Percentiles rank a stretch among this genome's conserved stretches.
Evolutionary conservation across 2,113 vertebrate species (phyloP).

Genomic region (Dromiciops gliroides): DNA sequence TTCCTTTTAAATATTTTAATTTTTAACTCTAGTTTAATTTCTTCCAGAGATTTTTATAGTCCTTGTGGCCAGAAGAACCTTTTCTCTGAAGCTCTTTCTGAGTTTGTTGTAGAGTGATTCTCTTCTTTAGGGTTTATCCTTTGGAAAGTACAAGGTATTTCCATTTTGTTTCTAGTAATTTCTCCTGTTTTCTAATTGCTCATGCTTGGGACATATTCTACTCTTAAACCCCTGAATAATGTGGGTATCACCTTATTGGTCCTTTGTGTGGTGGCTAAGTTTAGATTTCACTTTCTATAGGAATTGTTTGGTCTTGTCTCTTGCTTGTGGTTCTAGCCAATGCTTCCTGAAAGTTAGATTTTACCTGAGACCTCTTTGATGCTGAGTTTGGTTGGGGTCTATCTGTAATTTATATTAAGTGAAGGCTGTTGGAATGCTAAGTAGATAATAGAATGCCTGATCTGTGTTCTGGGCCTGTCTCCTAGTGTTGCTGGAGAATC

Average conservation of each 20-base stretch:
- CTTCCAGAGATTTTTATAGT: background rate
- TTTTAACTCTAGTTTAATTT: background rate
- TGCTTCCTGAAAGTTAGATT: background rate
- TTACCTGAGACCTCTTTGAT: background rate
- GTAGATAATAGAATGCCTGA: background rate
- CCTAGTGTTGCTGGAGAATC: background rate
- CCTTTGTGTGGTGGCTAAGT: background rate
- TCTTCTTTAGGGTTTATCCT: background rate
- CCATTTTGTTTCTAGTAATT: background rate
- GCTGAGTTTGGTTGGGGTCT: background rate
- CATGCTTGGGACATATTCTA: background rate
- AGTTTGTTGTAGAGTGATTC: background rate
- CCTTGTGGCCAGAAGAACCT: background rate
- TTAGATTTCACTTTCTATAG: background rate
- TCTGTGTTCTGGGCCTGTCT: background rate
- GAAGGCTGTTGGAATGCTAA: background rate
- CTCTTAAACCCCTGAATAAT: background rate
- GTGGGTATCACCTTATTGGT: background rate
- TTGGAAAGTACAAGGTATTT: background rate
- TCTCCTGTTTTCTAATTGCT: background rate
- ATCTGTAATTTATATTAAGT: background rate
- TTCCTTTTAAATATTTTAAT: background rate
- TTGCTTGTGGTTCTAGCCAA: background rate
- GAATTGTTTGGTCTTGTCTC: background rate
- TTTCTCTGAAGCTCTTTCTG: background rate